Evolutionary conservation across 37 sponge, comb jelly and placozoan genomes (phyloP).

Genomic region (Ephydatia muelleri): DNA sequence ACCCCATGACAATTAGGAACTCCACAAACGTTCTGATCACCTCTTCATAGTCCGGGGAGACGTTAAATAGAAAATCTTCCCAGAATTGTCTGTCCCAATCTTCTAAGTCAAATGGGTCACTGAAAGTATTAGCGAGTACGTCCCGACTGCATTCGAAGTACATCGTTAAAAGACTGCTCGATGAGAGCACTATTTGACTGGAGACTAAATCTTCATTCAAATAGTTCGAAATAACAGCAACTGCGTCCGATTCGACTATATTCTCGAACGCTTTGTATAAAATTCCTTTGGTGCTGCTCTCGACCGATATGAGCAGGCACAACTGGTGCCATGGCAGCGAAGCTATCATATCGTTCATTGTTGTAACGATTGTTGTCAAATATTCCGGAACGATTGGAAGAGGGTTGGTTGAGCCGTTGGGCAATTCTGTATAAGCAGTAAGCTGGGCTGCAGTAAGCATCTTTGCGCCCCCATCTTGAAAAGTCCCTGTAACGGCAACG

Average conservation of each 20-base stretch:
- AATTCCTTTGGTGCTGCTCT: background rate
- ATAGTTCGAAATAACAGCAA: background rate
- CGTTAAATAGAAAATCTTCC: background rate
- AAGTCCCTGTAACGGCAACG: background rate
- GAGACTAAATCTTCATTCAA: background rate
- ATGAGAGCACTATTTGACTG: background rate
- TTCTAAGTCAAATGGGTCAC: background rate
- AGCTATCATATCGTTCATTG: background rate
- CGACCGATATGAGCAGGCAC: background rate
- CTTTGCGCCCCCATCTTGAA: background rate
- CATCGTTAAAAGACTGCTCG: background rate
- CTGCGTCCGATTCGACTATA: background rate
- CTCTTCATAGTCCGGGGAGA: background rate
- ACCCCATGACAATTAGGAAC: background rate
- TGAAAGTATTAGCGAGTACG: background rate
- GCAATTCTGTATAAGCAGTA: background rate
- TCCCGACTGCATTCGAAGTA: background rate
- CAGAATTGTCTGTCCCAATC: background rate
- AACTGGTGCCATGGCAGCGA: background rate
- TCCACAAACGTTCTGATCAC: background rate
- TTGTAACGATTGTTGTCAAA: background rate
- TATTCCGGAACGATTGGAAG: background rate
- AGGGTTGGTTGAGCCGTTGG: background rate
- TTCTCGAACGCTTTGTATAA: background rate
- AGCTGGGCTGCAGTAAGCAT: background rate